Evolutionary conservation across 2,113 vertebrate species (phyloP), one percentile per base, ranked within the genome.

Genomic region (Heterotilapia buettikoferi): DNA sequence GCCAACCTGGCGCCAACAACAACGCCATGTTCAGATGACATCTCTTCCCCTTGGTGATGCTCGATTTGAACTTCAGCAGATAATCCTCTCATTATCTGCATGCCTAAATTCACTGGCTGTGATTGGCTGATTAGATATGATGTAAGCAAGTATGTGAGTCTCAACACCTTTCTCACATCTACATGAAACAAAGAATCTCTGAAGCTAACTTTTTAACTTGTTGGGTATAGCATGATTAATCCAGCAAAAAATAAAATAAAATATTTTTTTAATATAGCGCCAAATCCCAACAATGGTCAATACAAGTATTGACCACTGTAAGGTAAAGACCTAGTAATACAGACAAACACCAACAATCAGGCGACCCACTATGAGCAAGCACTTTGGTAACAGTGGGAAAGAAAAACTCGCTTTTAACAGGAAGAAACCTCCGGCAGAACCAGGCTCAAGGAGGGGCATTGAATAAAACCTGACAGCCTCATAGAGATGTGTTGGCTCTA

Each of bases 251-350:
- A n/a, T n/a, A n/a, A n/a, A n/a, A n/a, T n/a, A n/a, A n/a, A n/a
- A n/a, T n/a, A 4, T 6, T 0, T 10, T 5, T 53, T n/a, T 53
- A 9, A 63, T 33, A 19, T 63, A 63, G 59, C 0, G 0, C 9
- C 59, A 63, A 63, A n/a, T 63, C 59, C 9, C 2, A 36, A 63
- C 31, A 63, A 36, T 36, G 18, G 2, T 63, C 18, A 63, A 63
- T 19, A 36, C 59, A 63, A 66, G 61, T n/a, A 12, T 31, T 66
- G 38, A 66, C 7, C 18, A 38, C 9, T 36, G 9, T 63, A 63
- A n/a, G 31, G 31, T 63, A 36, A 63, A 63, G 29, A 33, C 59
- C 18, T 36, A 63, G 61, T 66, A 38, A 66, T 66, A 36, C 61
- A 7, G 61, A 66, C 31, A 66, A 29, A 59, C 7, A 2, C 13